Evolutionary conservation across 2,113 vertebrate genomes (phyloP), one percentile per base, ranked within the genome.

Genomic region (Gambusia holbrooki): DNA sequence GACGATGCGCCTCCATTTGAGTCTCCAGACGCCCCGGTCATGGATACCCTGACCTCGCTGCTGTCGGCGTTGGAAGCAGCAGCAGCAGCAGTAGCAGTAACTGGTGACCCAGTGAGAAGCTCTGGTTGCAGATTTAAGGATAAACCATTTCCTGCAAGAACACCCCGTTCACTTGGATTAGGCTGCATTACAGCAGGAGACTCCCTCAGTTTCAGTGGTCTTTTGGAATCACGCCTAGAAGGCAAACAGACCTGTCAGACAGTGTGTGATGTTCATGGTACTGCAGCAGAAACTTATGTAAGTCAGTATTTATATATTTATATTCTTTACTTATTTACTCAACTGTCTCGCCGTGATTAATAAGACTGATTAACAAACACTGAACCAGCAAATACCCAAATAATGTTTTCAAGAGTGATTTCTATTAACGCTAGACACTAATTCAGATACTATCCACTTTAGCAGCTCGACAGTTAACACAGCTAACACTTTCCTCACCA

Each of bases 111-210:
- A 83, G 75, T 40, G 84, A 95, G 79, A 33, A 87, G 83, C 76
- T 93, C 63, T 60, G 94, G 92, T 11, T 93, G 94, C 72, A 95
- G 86, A 74, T 86, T 82, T 15, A 93, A 90, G 71, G 78, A 93
- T 74, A 92, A 71, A 88, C 88, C 79, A 35, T 88, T 92, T 60
- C 89, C 95, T 83, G 93, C 81, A 71, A 84, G 81, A 64, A 80
- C 72, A 65, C 89, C 94, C 14, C 81, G 84, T n/a, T 95, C 94
- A 74, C 79, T 84, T 68, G 89, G 92, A 12, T 74, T 90, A 65
- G 96, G 80, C 90, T 97, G 97, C 97, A 98, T 98, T 14, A 88
- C 91, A 91, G 90, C 80, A 63, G 92, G 80, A 80, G 90, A 84
- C 86, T 77, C 87, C 84, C 82, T 90, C 82, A 77, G 79, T 84